Conservation (phyloP, 2,797 vertebrate species). For the Microhierax caerulescens region DNA sequence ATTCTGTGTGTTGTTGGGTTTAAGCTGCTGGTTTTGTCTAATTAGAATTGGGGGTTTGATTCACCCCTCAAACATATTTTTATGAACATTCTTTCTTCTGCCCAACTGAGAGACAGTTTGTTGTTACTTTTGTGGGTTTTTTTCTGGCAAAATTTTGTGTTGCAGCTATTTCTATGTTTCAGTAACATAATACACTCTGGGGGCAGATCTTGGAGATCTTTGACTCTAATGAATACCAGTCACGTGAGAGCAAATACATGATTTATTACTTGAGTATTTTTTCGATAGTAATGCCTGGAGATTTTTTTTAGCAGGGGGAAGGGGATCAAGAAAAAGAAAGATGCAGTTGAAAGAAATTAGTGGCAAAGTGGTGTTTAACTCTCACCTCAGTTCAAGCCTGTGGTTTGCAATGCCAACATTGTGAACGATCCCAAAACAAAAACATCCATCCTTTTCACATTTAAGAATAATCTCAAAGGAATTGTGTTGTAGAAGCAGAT, state of each 20-base stretch:
- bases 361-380: conserved; percentile 33
- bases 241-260: conserved; percentile 53
- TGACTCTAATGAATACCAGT: conserved; percentile 57
- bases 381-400: conserved; percentile 22
- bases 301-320: background rate
- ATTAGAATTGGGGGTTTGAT: conserved; percentile 54
- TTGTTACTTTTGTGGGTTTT: conserved; percentile 51
- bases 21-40: conserved; percentile 48
- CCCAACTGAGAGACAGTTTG: conserved; percentile 62
- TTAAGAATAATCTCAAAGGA: background rate
- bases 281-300: conserved; percentile 28
- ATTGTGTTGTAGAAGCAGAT: conserved; percentile 12
- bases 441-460: conserved; percentile 33
- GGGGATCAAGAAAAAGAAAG: background rate
- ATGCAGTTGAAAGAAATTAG: conserved; percentile 22
- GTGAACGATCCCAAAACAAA: conserved; percentile 41
- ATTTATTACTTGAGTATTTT: conserved; percentile 63
- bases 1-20: conserved; percentile 7
- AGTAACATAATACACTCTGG: conserved; percentile 69
- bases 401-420: background rate
- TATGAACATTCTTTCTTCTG: conserved; percentile 68
- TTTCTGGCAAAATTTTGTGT: conserved; percentile 56
- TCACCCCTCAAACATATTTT: conserved; percentile 58
- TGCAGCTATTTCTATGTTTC: conserved; percentile 66
- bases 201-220: conserved; percentile 52